Evolutionary conservation across 2,888 invertebrate species (phyloP), one percentile per base, ranked within the genome.

Genomic region (Drosophila yooni): DNA sequence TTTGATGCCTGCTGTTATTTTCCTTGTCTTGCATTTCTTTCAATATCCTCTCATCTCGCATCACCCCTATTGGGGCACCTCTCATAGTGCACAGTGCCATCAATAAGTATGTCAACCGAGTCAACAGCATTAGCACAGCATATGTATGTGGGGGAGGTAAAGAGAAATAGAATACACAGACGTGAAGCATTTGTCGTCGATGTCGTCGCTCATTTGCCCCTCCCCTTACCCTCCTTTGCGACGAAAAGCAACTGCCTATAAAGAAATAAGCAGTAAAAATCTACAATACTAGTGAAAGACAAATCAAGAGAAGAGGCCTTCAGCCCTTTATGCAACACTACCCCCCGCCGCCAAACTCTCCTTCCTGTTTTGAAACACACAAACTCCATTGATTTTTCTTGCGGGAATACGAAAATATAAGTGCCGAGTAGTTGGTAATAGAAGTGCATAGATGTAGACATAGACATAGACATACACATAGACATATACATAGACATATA

Each of bases 331-430:
- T 70, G 27, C 54, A 27, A 13, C 21, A 31, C n/a, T 11, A 18
- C 18, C 5, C 6, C 25, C 1, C 40, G n/a, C 15, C 13, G 10
- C 33, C 10, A 1, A 15, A 7, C 33, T 25, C 25, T 29, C 25
- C 13, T n/a, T 18, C 34, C 27, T 46, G 40, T 21, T 46, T 21
- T 40, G 48, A 31, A 34, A 57, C 79, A 59, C 65, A 61, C 71
- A 36, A 84, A 89, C 90, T 90, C 84, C 88, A 88, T 88, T 88
- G 88, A 88, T 88, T 88, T 88, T 90, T 90, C 88, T 87, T 84
- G 79, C 77, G 88, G 88, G 88, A 88, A 89, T 87, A 80, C 68
- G 72, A 68, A 68, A 57, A 63, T 72, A 68, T 70, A 67, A 79
- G 79, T 77, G 74, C 57, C 53, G 76, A 70, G 65, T 66, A 74